Conservation (phyloP, 2,797 vertebrate species). For the Sebastolobus altivelis region DNA sequence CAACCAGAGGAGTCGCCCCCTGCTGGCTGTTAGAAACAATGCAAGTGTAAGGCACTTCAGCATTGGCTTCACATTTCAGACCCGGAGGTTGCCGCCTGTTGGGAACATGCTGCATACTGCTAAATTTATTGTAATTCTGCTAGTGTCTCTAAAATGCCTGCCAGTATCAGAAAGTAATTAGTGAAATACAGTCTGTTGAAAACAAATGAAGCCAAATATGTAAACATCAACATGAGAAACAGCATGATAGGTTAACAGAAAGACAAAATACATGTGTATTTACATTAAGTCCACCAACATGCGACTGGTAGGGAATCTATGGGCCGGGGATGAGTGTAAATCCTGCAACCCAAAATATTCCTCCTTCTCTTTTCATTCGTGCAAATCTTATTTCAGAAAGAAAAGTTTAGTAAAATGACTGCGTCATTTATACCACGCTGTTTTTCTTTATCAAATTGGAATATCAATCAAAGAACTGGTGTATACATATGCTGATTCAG, state of each 20-base stretch:
- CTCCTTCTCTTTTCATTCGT: not conserved
- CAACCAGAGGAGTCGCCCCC: too few species aligned
- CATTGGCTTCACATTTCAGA: not conserved
- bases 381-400: not conserved
- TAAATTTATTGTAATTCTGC: not conserved
- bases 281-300: not conserved
- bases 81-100: accelerated
- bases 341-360: not conserved
- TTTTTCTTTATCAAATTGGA: not conserved
- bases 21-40: accelerated
- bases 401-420: not conserved
- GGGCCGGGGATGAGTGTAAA: not conserved
- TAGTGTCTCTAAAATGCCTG: conserved; percentile 17
- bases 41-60: too few species aligned
- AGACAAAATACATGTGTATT: not conserved
- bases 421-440: not conserved
- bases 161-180: conserved; percentile 2
- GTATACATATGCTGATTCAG: not conserved
- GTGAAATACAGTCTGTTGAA: not conserved
- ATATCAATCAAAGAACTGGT: not conserved
- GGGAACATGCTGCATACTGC: not conserved
- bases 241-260: not conserved
- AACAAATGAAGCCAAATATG: conserved; percentile 2
- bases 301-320: not conserved
- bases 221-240: not conserved